Conservation (phyloP, 1,140 invertebrate genomes). For the Hyles vespertilio region DNA sequence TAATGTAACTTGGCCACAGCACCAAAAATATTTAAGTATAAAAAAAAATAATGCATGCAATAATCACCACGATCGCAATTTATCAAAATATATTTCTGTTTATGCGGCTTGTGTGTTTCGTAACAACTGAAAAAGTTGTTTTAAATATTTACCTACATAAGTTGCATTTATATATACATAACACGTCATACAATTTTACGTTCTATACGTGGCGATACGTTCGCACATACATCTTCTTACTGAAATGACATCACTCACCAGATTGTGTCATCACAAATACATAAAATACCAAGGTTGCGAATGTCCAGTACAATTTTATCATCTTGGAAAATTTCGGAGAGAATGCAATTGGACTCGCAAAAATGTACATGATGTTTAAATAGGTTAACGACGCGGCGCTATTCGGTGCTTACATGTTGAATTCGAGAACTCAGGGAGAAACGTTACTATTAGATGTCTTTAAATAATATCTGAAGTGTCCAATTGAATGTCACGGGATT, state of each 20-base stretch:
- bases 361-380: no score
- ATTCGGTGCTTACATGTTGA: no score
- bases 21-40: no score
- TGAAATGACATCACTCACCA: constrained; percentile 27
- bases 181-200: not conserved
- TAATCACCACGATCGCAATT: no score
- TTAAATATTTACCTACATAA: not conserved
- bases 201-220: not conserved
- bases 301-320: constrained; percentile 7
- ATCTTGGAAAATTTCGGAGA: constrained; percentile 7
- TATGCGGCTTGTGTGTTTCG: no score
- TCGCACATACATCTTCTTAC: constrained; percentile 6
- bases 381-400: no score
- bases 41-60: no score
- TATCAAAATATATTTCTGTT: no score
- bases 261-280: constrained; percentile 31
- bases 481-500: no score
- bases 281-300: constrained; percentile 21
- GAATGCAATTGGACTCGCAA: no score
- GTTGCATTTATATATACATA: not conserved
- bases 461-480: constrained; percentile 15
- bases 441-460: constrained; percentile 3
- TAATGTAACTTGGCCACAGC: no score
- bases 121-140: not conserved
- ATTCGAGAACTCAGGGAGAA: no score